Evolutionary conservation across 2,888 invertebrate genomes (phyloP).

Genomic region (Mesorhabditis spiculigera): DNA sequence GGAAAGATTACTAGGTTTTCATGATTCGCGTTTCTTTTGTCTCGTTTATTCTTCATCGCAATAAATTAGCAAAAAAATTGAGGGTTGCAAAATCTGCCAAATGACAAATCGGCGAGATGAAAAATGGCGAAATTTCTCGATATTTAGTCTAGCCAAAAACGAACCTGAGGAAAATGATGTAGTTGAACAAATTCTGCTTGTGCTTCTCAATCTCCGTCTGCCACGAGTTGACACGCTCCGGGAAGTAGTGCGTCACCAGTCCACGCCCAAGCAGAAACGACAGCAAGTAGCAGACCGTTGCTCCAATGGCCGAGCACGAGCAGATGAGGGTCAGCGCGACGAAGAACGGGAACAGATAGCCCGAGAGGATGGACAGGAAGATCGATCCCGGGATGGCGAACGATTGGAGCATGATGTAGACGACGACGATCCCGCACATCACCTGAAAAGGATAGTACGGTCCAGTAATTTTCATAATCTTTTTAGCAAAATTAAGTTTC

Average conservation of each 20-base stretch:
- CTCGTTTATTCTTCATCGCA: neutral
- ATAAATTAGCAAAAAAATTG: neutral
- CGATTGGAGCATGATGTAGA: conserved; percentile 94
- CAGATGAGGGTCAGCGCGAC: conserved; percentile 77
- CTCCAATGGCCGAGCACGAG: conserved; percentile 88
- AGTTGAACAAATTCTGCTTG: conserved; percentile 83
- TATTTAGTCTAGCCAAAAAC: no score
- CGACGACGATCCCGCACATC: conserved; percentile 79
- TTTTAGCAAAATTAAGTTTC: neutral
- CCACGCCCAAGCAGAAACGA: conserved; percentile 84
- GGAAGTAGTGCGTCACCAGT: conserved; percentile 81
- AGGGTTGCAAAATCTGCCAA: no score
- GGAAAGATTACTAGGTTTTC: neutral
- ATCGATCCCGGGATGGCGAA: conserved; percentile 99
- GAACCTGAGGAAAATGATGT: conserved; percentile 80
- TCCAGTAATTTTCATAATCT: neutral
- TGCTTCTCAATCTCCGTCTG: conserved; percentile 73
- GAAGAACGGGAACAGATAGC: conserved; percentile 90
- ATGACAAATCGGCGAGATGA: no score
- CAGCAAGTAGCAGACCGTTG: conserved; percentile 87
- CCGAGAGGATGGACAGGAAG: conserved; percentile 91
- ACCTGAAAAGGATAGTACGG: conserved; percentile 65
- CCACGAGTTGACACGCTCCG: conserved; percentile 81
- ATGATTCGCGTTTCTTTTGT: neutral
- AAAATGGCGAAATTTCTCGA: no score